A percentile compares a stretch with the other conserved stretches of the same genome.
Conservation (phyloP, 2,113 vertebrate genomes). For the Pimephales promelas region DNA sequence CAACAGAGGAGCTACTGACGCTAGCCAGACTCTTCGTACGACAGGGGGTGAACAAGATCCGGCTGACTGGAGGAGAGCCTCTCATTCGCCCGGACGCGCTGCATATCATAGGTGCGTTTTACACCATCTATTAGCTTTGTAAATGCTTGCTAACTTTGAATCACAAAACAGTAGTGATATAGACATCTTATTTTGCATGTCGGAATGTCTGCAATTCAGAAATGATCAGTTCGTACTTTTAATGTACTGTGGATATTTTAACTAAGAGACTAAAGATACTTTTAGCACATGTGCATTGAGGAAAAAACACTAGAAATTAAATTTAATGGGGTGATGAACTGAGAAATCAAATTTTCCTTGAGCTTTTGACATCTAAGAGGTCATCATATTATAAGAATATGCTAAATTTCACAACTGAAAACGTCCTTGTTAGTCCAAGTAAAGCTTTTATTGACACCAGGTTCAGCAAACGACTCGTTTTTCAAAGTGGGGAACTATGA, state of each 20-base stretch:
- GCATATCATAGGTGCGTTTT: slow-evolving; percentile 84
- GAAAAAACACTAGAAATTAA: no score
- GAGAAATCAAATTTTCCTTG: no score
- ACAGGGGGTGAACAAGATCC: slow-evolving; percentile 94
- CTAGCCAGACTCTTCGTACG: slow-evolving; percentile 89
- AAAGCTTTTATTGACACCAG: no score
- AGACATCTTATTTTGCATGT: not conserved
- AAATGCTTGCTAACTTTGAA: not conserved
- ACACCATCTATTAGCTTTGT: not conserved
- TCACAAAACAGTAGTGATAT: not conserved
- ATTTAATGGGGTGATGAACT: no score
- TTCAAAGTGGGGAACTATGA: no score
- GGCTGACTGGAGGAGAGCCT: slow-evolving; percentile 93
- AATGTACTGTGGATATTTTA: not conserved
- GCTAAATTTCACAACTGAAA: no score
- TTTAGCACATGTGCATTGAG: no score
- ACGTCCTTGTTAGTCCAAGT: no score
- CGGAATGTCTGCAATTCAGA: not conserved
- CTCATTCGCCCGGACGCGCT: slow-evolving; percentile 92
- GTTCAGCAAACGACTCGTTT: no score
- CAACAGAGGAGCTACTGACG: slow-evolving; percentile 84
- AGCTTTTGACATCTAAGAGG: no score
- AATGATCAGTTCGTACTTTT: not conserved
- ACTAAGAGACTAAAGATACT: not conserved
- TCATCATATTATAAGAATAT: no score